Evolutionary conservation across 1,140 invertebrate species (phyloP).

Genomic region (Drosophila murphyi): DNA sequence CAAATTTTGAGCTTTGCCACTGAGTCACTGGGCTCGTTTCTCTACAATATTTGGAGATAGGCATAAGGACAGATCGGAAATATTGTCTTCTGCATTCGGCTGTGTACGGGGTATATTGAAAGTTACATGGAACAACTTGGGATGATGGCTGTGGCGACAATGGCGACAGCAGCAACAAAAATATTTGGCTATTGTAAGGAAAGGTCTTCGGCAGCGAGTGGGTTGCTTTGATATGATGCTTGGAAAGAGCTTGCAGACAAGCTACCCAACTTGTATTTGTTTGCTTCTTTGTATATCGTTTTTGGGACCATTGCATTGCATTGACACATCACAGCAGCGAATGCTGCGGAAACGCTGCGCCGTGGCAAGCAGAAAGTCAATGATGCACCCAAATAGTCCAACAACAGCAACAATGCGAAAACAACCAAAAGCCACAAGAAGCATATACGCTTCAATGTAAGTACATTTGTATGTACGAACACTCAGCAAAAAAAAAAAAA

Average conservation of each 20-base stretch:
- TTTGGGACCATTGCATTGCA: constrained; percentile 61
- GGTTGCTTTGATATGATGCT: background rate
- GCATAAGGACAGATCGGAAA: too few relatives aligned
- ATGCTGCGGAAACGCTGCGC: background rate
- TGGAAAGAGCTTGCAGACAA: constrained; percentile 21
- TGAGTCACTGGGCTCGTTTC: too few relatives aligned
- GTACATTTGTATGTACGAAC: background rate
- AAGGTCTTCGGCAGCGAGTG: constrained; percentile 4
- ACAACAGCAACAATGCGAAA: constrained; percentile 15
- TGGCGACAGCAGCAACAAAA: constrained; percentile 43
- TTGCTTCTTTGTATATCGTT: constrained; percentile 58
- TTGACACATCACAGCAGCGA: background rate
- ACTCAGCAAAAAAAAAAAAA: too few relatives aligned
- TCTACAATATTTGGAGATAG: too few relatives aligned
- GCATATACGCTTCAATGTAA: background rate
- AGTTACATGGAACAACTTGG: background rate
- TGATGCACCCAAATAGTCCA: constrained; percentile 56
- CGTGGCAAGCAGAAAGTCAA: constrained; percentile 53
- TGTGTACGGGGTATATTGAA: background rate
- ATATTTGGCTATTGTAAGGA: background rate
- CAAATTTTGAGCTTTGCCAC: too few relatives aligned
- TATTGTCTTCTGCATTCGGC: too few relatives aligned
- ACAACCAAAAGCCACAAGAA: constrained; percentile 27
- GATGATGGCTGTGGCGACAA: background rate
- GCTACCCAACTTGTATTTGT: constrained; percentile 65